Conservation (phyloP, 2,888 invertebrate genomes). For the Melieria crassipennis region DNA sequence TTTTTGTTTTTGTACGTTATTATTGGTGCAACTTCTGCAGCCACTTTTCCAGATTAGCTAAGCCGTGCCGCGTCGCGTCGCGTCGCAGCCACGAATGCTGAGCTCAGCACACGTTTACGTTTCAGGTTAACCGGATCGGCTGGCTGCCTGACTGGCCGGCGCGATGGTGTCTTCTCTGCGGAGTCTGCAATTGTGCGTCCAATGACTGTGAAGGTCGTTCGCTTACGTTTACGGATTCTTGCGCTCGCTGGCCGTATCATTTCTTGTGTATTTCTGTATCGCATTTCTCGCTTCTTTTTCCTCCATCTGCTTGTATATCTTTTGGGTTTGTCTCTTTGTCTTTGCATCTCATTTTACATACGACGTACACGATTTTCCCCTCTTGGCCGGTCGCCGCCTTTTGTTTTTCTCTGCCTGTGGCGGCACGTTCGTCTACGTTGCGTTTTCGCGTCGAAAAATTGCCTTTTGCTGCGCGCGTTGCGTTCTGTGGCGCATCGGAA, state of each 20-base stretch:
- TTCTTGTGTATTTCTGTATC: conserved; percentile 31
- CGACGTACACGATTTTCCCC: conserved; percentile 5
- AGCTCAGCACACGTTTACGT: neutral
- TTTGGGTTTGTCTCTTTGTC: neutral
- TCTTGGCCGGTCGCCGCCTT: neutral
- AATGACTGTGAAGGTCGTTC: conserved; percentile 64
- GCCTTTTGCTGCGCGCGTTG: neutral
- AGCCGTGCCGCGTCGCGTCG: neutral
- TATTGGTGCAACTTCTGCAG: conserved; percentile 25
- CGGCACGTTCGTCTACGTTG: neutral
- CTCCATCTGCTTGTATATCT: conserved; percentile 17
- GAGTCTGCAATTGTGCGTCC: conserved; percentile 44
- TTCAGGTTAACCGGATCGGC: neutral
- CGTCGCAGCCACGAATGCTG: neutral
- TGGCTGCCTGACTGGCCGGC: conserved; percentile 12
- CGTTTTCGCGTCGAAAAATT: neutral
- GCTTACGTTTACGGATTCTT: conserved; percentile 52
- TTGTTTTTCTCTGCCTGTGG: neutral
- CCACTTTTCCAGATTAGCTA: conserved; percentile 28
- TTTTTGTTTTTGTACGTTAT: conserved; percentile 23
- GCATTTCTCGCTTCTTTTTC: conserved; percentile 18
- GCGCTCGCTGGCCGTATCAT: conserved; percentile 35
- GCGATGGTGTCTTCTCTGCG: neutral
- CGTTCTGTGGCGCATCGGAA: conserved; percentile 10
- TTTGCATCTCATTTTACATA: conserved; percentile 11